Percentiles rank a stretch among this genome's conserved stretches.
Evolutionary conservation across 1,140 invertebrate species (phyloP).

Genomic region (Chironomus striatipennis): DNA sequence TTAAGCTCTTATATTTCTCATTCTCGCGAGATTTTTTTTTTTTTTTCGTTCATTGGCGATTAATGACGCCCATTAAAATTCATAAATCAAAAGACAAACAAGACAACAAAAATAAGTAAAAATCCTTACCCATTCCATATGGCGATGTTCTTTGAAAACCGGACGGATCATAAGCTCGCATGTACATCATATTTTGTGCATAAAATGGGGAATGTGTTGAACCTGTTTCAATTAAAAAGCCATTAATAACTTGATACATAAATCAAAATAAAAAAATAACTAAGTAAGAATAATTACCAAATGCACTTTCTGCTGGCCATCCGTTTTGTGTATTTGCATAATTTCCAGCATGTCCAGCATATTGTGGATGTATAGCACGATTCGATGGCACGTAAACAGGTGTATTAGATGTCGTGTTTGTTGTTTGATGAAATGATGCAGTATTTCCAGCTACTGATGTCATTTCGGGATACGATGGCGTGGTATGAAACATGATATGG

Average conservation of each 20-base stretch:
- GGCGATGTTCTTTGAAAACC: slow-evolving; percentile 65
- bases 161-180: slow-evolving; percentile 64
- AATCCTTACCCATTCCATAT: slow-evolving; percentile 47
- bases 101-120: neutral
- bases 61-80: slow-evolving; percentile 20
- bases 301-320: slow-evolving; percentile 35
- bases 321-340: slow-evolving; percentile 31
- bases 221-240: slow-evolving; percentile 37
- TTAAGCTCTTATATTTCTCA: no score
- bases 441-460: slow-evolving; percentile 38
- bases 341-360: slow-evolving; percentile 37
- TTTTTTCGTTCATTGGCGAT: neutral
- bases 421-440: slow-evolving; percentile 39
- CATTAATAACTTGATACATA: neutral
- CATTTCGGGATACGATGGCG: slow-evolving; percentile 35
- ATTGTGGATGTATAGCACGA: slow-evolving; percentile 39
- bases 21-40: no score
- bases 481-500: slow-evolving; percentile 36
- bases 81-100: neutral
- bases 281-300: slow-evolving; percentile 31
- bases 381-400: slow-evolving; percentile 47
- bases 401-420: slow-evolving; percentile 36
- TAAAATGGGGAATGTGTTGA: slow-evolving; percentile 51
- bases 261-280: neutral
- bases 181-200: slow-evolving; percentile 61